These are phyloP conservation scores for Coracias cyanogaster DNA, from an alignment of 2,797 vertebrate species.

Conservation along the genomic window DNA sequence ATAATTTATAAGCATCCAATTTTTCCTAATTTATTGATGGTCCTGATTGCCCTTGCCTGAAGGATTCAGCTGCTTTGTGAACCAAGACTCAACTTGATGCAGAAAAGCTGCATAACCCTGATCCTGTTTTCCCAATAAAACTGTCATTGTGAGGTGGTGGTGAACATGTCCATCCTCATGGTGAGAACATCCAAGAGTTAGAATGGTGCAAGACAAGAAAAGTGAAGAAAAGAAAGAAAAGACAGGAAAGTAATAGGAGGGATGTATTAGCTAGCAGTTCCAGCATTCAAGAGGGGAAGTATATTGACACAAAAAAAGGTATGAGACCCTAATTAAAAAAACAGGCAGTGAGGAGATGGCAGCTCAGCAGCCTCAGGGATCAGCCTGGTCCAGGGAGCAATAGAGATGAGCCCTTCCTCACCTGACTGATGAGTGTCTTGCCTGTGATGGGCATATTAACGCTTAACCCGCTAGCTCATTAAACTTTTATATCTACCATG, in stretches of 20 bases:
- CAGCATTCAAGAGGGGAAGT: neutral
- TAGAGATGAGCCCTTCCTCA: neutral
- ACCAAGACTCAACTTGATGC: neutral
- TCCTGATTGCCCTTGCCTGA: neutral
- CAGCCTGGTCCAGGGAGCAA: neutral
- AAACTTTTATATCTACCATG: neutral
- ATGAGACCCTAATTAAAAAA: constrained; percentile 10
- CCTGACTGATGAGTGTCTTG: constrained; percentile 18
- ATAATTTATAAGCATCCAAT: neutral
- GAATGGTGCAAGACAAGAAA: neutral
- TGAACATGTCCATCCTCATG: neutral
- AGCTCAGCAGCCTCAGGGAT: neutral
- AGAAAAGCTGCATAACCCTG: neutral
- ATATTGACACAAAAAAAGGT: neutral
- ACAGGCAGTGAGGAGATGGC: neutral
- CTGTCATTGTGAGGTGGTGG: neutral
- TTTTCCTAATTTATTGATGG: neutral
- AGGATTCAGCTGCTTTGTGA: neutral
- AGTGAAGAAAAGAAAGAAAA: neutral
- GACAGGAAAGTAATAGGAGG: neutral
- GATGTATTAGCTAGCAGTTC: neutral
- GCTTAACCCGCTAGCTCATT: neutral
- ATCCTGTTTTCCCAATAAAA: neutral
- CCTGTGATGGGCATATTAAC: constrained; percentile 25
- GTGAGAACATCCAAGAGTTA: neutral